Percentiles rank a stretch among this genome's conserved stretches.
phyloP scores from a whole-genome alignment of 2,797 vertebrate genomes.

The Catharus ustulatus region DNA sequence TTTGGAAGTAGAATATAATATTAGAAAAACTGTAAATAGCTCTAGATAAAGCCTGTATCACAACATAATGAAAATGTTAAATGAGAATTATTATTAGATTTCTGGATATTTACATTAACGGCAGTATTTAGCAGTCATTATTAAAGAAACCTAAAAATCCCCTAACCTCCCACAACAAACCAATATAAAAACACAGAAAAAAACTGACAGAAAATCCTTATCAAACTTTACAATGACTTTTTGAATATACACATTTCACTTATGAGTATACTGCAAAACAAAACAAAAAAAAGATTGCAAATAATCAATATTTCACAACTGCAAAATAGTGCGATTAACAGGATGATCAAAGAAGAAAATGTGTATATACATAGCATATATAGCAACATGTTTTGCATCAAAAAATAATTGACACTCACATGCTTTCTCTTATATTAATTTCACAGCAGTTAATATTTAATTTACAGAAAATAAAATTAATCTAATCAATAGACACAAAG shows the following conservation, averaged over 20 bases:
- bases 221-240: not conserved
- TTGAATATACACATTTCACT: not conserved
- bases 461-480: not conserved
- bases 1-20: not conserved
- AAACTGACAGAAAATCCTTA: not conserved
- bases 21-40: not conserved
- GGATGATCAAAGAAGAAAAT: not conserved
- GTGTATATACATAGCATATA: not conserved
- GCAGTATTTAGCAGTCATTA: not conserved
- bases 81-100: not conserved
- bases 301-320: not conserved
- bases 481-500: not conserved
- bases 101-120: not conserved
- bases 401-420: accelerated
- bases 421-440: not conserved
- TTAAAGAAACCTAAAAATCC: not conserved
- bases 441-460: not conserved
- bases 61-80: not conserved
- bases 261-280: not conserved
- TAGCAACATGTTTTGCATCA: not conserved
- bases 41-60: not conserved
- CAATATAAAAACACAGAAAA: not conserved
- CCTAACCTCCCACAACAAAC: not conserved
- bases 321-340: not conserved
- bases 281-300: not conserved